phyloP scores from a whole-genome alignment of 1,140 invertebrate genomes.

The Vanessa tameamea region DNA sequence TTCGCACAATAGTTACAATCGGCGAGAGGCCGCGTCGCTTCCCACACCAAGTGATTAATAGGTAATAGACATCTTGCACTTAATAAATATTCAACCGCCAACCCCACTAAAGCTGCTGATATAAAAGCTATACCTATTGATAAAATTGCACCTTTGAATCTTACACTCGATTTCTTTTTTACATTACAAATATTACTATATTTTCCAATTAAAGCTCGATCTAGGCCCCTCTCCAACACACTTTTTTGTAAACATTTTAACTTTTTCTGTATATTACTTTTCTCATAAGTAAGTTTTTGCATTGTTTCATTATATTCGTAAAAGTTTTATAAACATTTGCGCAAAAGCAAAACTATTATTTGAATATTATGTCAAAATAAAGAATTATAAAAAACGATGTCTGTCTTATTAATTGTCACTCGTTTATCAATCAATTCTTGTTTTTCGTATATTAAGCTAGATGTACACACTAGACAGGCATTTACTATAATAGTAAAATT shows the following conservation, averaged over 20 bases:
- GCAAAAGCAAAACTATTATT: neutral
- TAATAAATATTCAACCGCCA: constrained; percentile 59
- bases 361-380: neutral
- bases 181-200: constrained; percentile 55
- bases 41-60: constrained; percentile 92
- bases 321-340: constrained; percentile 17
- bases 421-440: constrained; percentile 1
- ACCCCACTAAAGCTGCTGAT: constrained; percentile 48
- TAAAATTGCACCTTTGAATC: constrained; percentile 43
- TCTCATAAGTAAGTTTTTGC: constrained; percentile 47
- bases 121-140: constrained; percentile 45
- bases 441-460: too few relatives aligned
- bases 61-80: constrained; percentile 87
- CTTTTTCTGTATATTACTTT: constrained; percentile 44
- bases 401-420: neutral
- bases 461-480: too few relatives aligned
- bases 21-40: constrained; percentile 90
- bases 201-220: constrained; percentile 45
- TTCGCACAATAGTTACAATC: constrained; percentile 89
- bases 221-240: constrained; percentile 56
- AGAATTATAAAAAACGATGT: neutral
- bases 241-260: constrained; percentile 54
- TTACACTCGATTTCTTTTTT: constrained; percentile 42
- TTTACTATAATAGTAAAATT: too few relatives aligned
- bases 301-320: constrained; percentile 48